Evolutionary conservation across 2,888 invertebrate genomes (phyloP), one percentile per base, ranked within the genome.

Genomic region (Heteromyza rotundicornis): DNA sequence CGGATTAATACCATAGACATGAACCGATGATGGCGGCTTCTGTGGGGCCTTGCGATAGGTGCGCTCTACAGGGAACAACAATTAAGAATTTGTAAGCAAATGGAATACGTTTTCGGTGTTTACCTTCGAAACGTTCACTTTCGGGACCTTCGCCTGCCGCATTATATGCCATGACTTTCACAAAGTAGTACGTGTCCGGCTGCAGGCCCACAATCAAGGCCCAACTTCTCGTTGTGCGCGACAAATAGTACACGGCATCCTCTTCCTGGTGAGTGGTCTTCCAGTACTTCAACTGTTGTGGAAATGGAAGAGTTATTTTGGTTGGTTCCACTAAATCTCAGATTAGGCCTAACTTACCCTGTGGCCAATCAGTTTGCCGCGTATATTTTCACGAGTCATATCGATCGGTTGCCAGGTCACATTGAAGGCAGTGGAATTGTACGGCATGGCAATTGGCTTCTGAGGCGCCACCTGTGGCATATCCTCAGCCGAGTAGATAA

Each of bases 161-260:
- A 85, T 98, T 98, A 77, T 94, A 97, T 0, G 95, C 96, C 95
- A 97, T 96, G 1, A 94, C 92, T 86, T 95, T 94, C 0, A 98
- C 95, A 75, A 87, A 91, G 84, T 98, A 98, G 79, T 95, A 93
- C 0, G 93, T 95, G 80, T 97, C 92, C 0, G 96, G 95, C 73
- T 93, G 90, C 54, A 98, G 85, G 69, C 97, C 98, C 12, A 98
- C 96, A 76, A 98, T 93, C 1, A 96, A 85, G 0, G 96, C 94
- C 90, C 92, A 92, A 58, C 92, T 89, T 57, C 90, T 87, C 1
- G 91, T 92, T 1, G 91, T 91, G 64, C 95, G 88, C 10, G 95
- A 95, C 59, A 96, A 84, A 80, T 91, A 95, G 80, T 93, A 94
- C 49, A 94, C 90, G 60, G 90, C 86, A 76, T 92, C 90, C 75